These are phyloP conservation scores for Zosterops japonicus DNA, from an alignment of 2,113 vertebrate species.

Conservation along the genomic window DNA sequence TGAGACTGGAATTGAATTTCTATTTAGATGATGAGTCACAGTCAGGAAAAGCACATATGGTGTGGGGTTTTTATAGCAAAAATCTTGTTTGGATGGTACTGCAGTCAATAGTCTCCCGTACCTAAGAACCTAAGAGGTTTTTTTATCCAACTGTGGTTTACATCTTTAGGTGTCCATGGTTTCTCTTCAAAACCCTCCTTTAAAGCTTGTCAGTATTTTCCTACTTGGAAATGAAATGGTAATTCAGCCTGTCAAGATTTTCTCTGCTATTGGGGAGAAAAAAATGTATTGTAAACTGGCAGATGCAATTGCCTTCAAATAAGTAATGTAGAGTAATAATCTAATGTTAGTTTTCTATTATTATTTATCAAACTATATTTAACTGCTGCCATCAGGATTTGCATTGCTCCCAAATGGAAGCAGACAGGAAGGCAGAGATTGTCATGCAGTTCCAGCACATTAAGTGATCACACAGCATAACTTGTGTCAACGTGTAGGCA, in stretches of 20 bases:
- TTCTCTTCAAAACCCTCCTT: slow-evolving; percentile 44
- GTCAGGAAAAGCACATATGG: neutral
- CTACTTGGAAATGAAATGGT: slow-evolving; percentile 3
- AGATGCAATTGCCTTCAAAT: slow-evolving; percentile 32
- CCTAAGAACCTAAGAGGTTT: neutral
- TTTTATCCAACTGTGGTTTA: neutral
- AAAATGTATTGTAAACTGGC: neutral
- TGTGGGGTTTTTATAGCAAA: neutral
- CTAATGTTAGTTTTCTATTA: slow-evolving; percentile 49
- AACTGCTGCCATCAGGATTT: slow-evolving; percentile 40
- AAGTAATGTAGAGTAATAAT: slow-evolving; percentile 40
- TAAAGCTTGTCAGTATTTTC: slow-evolving; percentile 13
- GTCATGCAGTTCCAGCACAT: slow-evolving; percentile 45
- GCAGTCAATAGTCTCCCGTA: neutral
- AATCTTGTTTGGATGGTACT: neutral
- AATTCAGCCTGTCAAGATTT: slow-evolving; percentile 26
- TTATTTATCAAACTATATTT: slow-evolving; percentile 73
- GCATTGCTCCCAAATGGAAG: slow-evolving; percentile 42
- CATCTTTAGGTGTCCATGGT: slow-evolving; percentile 9
- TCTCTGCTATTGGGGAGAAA: neutral
- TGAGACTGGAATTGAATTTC: neutral
- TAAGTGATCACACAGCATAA: slow-evolving; percentile 22
- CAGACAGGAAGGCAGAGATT: slow-evolving; percentile 20
- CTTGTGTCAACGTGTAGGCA: neutral
- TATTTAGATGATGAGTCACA: neutral